Base-by-base conservation (phyloP, 2,113 vertebrate genomes). In the Vidua macroura region DNA sequence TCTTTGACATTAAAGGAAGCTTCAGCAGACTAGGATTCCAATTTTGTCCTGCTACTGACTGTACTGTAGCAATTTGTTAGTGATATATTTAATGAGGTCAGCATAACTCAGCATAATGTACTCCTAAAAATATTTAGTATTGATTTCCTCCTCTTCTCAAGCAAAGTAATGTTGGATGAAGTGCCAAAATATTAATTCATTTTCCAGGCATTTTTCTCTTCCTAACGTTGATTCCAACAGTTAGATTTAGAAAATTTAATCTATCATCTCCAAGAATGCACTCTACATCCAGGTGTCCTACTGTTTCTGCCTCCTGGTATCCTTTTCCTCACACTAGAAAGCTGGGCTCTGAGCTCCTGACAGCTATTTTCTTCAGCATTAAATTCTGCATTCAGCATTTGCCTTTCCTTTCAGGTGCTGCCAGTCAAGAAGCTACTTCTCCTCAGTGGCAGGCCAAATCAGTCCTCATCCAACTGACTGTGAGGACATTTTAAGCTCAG, bases 1-100 rank as follows among this genome's bases (percentile, higher is more conserved):
- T 64, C 83, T 93, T 93, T 93, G 64, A 53, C 73, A 35, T 60
- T 53, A 88, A 81, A 92, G 49, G 60, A 22, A 60, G 52, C 35
- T 51, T 80, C 87, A 81, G 21, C 84, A 75, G 37, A 39, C 39
- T 23, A 76, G 19, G 53, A 87, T 88, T 75, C 78, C 88, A 75
- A 28, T 80, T 77, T 73, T 48, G 25, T 30, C 75, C 53, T 31
- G 37, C 63, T 90, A 44, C 62, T 19, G 56, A 77, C 9, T 83
- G 44, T 76, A 69, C 66, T 60, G 43, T 30, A 90, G 86, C 62
- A 67, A 66, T 86, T 96, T 68, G 43, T 89, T 81, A 92, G 82
- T 56, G 82, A 85, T 84, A 31, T 41, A 68, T 92, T 95, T 95
- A 90, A 95, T 86, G 87, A 96, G 90, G 93, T 95, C 87, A 86